Evolutionary conservation across 2,888 invertebrate genomes (phyloP).

Genomic region (Caenorhabditis imperialis): DNA sequence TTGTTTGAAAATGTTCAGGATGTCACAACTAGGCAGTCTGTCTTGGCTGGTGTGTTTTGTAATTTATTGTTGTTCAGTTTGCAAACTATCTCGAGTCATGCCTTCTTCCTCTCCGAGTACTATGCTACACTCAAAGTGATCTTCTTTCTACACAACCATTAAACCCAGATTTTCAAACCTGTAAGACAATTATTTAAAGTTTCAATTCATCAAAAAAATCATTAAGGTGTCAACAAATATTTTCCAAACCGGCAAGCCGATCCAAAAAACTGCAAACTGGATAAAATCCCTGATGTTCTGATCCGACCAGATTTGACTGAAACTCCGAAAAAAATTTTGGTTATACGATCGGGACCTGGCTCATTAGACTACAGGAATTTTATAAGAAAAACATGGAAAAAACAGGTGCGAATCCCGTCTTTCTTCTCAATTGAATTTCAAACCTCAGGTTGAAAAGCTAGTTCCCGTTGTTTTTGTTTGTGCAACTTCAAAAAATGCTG

Average conservation of each 20-base stretch:
- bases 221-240: conserved; percentile 51
- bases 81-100: conserved; percentile 76
- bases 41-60: no score
- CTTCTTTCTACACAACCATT: conserved; percentile 70
- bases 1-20: conserved; percentile 16
- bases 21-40: no score
- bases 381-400: conserved; percentile 75
- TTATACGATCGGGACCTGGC: conserved; percentile 69
- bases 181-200: conserved; percentile 38
- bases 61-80: conserved; percentile 64
- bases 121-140: conserved; percentile 77
- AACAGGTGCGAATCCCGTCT: conserved; percentile 21
- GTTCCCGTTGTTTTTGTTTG: conserved; percentile 65
- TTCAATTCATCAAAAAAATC: neutral
- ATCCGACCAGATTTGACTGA: conserved; percentile 56
- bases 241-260: conserved; percentile 48
- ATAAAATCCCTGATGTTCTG: conserved; percentile 56
- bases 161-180: conserved; percentile 65
- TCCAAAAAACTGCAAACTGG: conserved; percentile 54
- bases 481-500: conserved; percentile 56
- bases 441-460: conserved; percentile 55
- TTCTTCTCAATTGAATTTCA: neutral
- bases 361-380: conserved; percentile 70
- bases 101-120: conserved; percentile 71
- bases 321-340: conserved; percentile 55